A percentile compares a stretch with the other conserved stretches of the same genome.
Conservation (phyloP, 2,888 invertebrate genomes). For the Mesoligia furuncula region DNA sequence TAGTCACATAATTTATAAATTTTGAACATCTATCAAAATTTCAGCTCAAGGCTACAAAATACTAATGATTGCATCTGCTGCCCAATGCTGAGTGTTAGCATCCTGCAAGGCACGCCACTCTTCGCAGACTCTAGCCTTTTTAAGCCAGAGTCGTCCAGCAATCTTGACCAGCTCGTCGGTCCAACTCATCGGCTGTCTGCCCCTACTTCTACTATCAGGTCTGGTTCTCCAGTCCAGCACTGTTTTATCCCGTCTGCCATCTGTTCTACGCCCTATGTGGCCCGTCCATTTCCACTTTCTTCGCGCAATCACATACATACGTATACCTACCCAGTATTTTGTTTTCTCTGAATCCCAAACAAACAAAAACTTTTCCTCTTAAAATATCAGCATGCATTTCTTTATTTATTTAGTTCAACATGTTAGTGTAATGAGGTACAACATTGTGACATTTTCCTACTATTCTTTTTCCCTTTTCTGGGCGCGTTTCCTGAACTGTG, state of each 20-base stretch:
- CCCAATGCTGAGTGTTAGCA: no score
- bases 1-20: background rate
- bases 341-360: background rate
- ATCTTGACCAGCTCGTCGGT: background rate
- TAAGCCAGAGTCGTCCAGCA: background rate
- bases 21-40: no score
- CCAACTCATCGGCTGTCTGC: background rate
- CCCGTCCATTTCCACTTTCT: background rate
- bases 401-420: constrained; percentile 20
- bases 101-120: background rate
- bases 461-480: background rate
- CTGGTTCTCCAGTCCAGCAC: background rate
- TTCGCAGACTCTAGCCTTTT: background rate
- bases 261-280: background rate
- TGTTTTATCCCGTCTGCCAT: background rate
- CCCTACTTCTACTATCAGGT: background rate
- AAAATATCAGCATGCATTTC: constrained; percentile 32
- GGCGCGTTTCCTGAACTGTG: background rate
- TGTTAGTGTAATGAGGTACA: constrained; percentile 12
- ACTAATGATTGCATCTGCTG: background rate
- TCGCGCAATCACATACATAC: background rate
- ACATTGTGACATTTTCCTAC: constrained; percentile 20
- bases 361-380: constrained; percentile 18
- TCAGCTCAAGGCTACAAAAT: background rate
- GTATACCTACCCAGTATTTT: background rate